These are phyloP conservation scores for Antheraea mylitta DNA, from an alignment of 1,140 invertebrate genomes.

Conservation along the genomic window DNA sequence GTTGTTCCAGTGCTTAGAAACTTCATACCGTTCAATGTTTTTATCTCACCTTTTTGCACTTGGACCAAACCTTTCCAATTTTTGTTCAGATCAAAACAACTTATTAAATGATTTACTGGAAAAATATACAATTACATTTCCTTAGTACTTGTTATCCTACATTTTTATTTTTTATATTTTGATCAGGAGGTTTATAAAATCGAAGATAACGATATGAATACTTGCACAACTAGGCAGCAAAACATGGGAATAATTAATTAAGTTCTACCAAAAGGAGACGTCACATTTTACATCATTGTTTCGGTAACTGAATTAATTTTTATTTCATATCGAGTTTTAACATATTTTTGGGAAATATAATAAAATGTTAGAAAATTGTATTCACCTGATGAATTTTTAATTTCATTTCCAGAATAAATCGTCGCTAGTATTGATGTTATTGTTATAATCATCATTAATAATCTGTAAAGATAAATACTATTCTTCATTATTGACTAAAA, in stretches of 20 bases:
- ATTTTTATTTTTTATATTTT: too few species aligned
- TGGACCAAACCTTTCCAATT: neutral
- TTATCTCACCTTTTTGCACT: constrained; percentile 19
- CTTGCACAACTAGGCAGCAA: too few species aligned
- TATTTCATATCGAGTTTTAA: too few species aligned
- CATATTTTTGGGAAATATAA: too few species aligned
- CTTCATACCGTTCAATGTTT: constrained; percentile 24
- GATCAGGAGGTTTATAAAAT: too few species aligned
- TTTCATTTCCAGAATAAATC: neutral
- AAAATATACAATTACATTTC: neutral
- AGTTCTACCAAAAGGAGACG: too few species aligned
- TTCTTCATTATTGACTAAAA: neutral
- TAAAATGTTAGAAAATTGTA: neutral
- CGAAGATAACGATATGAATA: too few species aligned
- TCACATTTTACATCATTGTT: too few species aligned
- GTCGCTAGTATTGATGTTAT: neutral
- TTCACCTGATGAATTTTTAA: neutral
- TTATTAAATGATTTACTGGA: neutral
- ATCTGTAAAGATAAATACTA: neutral
- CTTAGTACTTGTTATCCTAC: neutral
- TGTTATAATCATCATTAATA: neutral
- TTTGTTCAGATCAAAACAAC: neutral
- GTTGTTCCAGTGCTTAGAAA: constrained; percentile 18
- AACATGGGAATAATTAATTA: too few species aligned
- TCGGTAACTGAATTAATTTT: too few species aligned